Evolutionary conservation across 2,113 vertebrate species (phyloP).

Genomic region (Colistium nudipinnis): DNA sequence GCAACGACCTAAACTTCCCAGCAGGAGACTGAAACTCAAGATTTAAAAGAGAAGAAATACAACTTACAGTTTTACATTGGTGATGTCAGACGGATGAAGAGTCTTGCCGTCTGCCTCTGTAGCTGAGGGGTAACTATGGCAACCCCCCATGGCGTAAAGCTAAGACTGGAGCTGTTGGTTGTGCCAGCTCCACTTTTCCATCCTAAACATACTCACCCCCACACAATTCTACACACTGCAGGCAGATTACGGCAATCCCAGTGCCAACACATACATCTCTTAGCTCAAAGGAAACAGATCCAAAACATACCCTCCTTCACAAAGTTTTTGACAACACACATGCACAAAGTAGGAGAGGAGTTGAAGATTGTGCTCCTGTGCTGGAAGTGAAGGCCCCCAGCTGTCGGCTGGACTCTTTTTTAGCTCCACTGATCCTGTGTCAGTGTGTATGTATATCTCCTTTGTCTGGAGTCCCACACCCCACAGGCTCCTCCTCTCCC

Average conservation of each 20-base stretch:
- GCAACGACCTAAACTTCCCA: background rate
- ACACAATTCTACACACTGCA: conserved; percentile 21
- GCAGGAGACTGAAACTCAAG: background rate
- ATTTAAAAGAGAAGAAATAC: background rate
- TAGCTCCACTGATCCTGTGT: conserved; percentile 55
- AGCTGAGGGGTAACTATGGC: conserved; percentile 79
- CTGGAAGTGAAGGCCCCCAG: conserved; percentile 29
- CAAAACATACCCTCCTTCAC: background rate
- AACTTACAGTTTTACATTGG: conserved; percentile 73
- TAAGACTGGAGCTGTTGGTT: conserved; percentile 65
- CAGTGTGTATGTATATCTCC: conserved; percentile 70
- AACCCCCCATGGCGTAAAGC: conserved; percentile 77
- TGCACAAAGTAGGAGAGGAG: conserved; percentile 21
- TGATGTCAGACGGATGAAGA: conserved; percentile 59
- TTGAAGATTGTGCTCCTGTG: conserved; percentile 13
- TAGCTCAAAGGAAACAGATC: conserved; percentile 15
- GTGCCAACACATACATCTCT: conserved; percentile 38
- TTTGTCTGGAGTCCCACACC: conserved; percentile 77
- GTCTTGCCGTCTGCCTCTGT: conserved; percentile 61
- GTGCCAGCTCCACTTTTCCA: conserved; percentile 69
- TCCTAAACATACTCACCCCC: conserved; percentile 62
- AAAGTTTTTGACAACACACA: conserved; percentile 24
- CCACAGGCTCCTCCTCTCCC: conserved; percentile 74
- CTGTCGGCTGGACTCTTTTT: conserved; percentile 38
- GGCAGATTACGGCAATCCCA: conserved; percentile 36